Base-by-base conservation (phyloP, 2,797 vertebrate genomes). In the Neosilurus hyrtlii region DNA sequence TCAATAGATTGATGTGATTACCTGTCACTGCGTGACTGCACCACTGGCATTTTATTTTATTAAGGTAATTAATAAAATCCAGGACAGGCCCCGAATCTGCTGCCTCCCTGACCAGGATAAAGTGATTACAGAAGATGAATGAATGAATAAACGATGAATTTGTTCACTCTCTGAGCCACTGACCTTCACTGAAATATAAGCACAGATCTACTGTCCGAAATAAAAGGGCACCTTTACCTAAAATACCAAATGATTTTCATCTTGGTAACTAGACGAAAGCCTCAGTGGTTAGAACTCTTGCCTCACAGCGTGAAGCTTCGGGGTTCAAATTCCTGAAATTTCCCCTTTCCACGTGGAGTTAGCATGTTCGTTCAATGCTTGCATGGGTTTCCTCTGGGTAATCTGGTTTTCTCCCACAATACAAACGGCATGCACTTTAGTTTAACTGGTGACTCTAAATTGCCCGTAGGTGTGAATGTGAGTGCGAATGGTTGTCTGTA, bases 121-220 rank as follows among this genome's bases (percentile, higher is more conserved):
- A 62, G 35, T 62, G 74, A 61, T 61, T 37, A 76, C 10, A 22
- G 20, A 76, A 37, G 26, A 61, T 22, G 54, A 14, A 43, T 61
- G 30, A 49, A 77, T 14, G 12, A 62, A 49, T 76, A n/a, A 76
- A 61, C 9, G 12, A 76, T 43, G 26, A n/a, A 76, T 76, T 76
- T n/a, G 30, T n/a, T 76, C 10, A 16, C 18, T 61, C 18, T 73
- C 20, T 4, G 9, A 37, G 56, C 56, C 20, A 1, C 22, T 77
- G 75, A 77, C 75, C 57, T 76, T 62, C 57, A 43, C 12, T 0
- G 57, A 61, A 77, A 62, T 24, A 35, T 49, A 76, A 62, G 56
- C 14, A 56, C 3, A 1, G 7, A 12, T 61, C 12, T 9, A 62
- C 37, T 12, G 35, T 62, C 57, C 57, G 16, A 61, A 24, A 76